Base-by-base conservation (phyloP, 1,140 invertebrate genomes). In the Bombus pyrosoma region DNA sequence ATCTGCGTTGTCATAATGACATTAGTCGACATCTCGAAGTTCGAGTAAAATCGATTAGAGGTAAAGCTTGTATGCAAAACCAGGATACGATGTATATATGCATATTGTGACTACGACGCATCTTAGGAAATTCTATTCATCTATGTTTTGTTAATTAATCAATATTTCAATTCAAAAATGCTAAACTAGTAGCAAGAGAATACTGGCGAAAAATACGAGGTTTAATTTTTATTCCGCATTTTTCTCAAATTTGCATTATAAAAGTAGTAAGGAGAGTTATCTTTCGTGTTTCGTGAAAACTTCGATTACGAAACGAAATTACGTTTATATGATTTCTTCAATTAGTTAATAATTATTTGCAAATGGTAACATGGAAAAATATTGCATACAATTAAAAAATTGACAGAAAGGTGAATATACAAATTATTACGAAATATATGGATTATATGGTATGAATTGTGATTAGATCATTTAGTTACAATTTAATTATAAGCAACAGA, bases 1-100 rank as follows among this genome's bases (percentile, higher is more conserved):
- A 75, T 25, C 12, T 64, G 37, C 62, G 81, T 39, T 76, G 64
- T 41, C 74, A 22, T 59, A 84, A 59, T 77, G 75, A 84, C 82
- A 34, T 69, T 79, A 79, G 64, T 69, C 82, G 82, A 84, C 12
- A 53, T 59, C 75, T 71, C 75, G 43, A 84, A 28, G 1, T 28
- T 78, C 64, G 82, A 83, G 1, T n/a, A 53, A 15, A 68, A 69
- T 84, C 75, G 82, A 78, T 78, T 77, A 28, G 3, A 6, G 37
- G 12, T 25, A 41, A 39, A 28, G 12, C 25, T 68, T 57, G 28
- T 53, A 47, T 69, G 47, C 22, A 15, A 39, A 47, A 25, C 9
- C n/a, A n/a, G 18, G 1, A 18, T 69, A 69, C 22, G 4, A 69
- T 28, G 18, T 39, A 25, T 5, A 12, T 39, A 79, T 25, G 12